phyloP scores from a whole-genome alignment of 2,888 invertebrate genomes.

The Diogma glabrata region DNA sequence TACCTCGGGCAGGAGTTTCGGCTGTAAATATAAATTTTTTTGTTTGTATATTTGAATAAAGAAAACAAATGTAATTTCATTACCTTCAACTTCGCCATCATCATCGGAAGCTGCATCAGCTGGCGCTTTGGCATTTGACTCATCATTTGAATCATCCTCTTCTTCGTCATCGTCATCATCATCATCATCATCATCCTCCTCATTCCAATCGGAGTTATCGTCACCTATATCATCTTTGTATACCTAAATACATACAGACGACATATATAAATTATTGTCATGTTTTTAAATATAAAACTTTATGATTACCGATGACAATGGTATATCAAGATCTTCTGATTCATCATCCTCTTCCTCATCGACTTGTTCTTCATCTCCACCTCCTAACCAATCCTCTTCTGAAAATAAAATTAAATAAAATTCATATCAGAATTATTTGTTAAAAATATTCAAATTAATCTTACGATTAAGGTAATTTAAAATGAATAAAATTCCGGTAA shows the following conservation, averaged over 20 bases:
- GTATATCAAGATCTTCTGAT: slow-evolving; percentile 29
- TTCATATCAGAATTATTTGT: slow-evolving; percentile 12
- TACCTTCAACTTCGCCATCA: slow-evolving; percentile 31
- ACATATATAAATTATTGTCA: too few species aligned
- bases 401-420: slow-evolving; percentile 17
- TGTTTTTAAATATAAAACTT: too few species aligned
- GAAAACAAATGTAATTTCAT: slow-evolving; percentile 22
- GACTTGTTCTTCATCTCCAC: slow-evolving; percentile 45
- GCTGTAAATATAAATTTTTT: slow-evolving; percentile 11
- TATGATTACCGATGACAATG: too few species aligned
- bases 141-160: slow-evolving; percentile 36
- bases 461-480: slow-evolving; percentile 8
- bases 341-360: slow-evolving; percentile 49
- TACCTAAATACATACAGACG: too few species aligned
- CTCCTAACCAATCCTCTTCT: slow-evolving; percentile 30
- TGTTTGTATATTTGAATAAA: neutral
- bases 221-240: slow-evolving; percentile 45
- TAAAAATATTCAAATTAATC: neutral
- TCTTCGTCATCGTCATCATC: slow-evolving; percentile 27
- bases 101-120: slow-evolving; percentile 24
- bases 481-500: slow-evolving; percentile 24
- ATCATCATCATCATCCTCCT: slow-evolving; percentile 40
- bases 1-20: slow-evolving; percentile 46
- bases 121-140: slow-evolving; percentile 27
- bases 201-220: slow-evolving; percentile 50